Evolutionary conservation across 2,113 vertebrate genomes (phyloP).

Genomic region (Naja naja): DNA sequence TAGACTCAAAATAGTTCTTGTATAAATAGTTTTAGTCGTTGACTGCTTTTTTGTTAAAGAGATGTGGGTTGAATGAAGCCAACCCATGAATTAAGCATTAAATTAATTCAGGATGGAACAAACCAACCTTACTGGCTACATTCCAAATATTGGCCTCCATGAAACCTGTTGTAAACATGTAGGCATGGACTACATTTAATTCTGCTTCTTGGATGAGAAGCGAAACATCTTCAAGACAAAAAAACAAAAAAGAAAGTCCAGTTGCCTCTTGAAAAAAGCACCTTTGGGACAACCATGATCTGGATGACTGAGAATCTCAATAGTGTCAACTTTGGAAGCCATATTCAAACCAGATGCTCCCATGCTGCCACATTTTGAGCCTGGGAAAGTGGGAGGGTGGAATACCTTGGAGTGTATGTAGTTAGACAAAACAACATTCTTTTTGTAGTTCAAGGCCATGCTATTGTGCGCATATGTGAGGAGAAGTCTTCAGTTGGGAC

Average conservation of each 20-base stretch:
- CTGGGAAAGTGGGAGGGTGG: no score
- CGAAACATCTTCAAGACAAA: not conserved
- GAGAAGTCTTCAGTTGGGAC: no score
- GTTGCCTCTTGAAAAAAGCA: no score
- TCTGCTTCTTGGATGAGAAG: not conserved
- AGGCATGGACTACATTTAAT: not conserved
- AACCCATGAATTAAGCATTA: not conserved
- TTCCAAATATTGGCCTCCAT: not conserved
- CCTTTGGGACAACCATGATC: no score
- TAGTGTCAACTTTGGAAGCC: no score
- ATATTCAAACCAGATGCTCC: no score
- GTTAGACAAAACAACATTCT: no score
- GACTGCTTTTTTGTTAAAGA: not conserved
- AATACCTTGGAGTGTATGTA: no score
- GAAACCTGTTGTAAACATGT: not conserved
- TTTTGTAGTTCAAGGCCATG: no score
- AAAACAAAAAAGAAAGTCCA: no score
- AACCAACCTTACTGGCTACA: not conserved
- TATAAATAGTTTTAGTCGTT: not conserved
- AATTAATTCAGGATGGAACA: not conserved
- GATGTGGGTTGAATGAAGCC: not conserved
- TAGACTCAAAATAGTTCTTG: constrained; percentile 1
- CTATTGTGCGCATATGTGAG: no score
- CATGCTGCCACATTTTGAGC: no score
- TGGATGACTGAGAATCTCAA: not conserved